Percentiles rank a stretch among this genome's conserved stretches.
These are phyloP conservation scores for Macquaria ambigua DNA, from an alignment of 2,113 vertebrate species.

Conservation along the genomic window DNA sequence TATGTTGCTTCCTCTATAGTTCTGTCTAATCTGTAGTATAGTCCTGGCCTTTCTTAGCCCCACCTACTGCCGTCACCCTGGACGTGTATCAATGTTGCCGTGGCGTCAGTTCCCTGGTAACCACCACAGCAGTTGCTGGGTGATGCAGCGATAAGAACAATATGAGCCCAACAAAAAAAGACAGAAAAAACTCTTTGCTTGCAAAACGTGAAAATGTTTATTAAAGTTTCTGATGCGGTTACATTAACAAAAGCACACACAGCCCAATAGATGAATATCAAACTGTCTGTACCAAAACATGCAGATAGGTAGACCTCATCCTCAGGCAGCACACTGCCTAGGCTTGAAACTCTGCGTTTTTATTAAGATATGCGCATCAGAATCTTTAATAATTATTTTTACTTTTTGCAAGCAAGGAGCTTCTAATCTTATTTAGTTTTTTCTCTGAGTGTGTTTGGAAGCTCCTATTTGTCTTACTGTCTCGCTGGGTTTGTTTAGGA, in stretches of 20 bases:
- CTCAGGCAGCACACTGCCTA: not conserved
- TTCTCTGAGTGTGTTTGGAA: too few species aligned
- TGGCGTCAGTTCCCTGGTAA: conserved; percentile 65
- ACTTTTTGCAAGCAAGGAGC: not conserved
- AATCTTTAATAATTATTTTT: not conserved
- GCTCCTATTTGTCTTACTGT: not conserved
- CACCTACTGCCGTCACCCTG: conserved; percentile 16
- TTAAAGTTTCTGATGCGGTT: not conserved
- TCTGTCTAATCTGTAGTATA: conserved; percentile 19
- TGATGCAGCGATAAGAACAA: conserved; percentile 28
- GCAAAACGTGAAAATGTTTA: not conserved
- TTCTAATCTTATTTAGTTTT: not conserved
- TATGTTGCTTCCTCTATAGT: not conserved
- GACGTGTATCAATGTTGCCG: conserved; percentile 36
- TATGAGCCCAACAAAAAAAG: conserved; percentile 15
- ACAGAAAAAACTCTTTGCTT: not conserved
- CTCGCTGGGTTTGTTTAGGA: not conserved
- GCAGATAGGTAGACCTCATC: not conserved
- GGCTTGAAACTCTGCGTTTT: not conserved
- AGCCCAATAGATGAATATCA: not conserved
- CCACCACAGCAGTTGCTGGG: conserved; percentile 43
- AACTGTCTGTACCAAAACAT: not conserved
- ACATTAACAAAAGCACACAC: not conserved
- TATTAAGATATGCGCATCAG: not conserved
- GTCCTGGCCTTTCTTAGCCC: conserved; percentile 1